phyloP scores from a whole-genome alignment of 2,888 invertebrate species.

The Oxyscelio sp. region DNA sequence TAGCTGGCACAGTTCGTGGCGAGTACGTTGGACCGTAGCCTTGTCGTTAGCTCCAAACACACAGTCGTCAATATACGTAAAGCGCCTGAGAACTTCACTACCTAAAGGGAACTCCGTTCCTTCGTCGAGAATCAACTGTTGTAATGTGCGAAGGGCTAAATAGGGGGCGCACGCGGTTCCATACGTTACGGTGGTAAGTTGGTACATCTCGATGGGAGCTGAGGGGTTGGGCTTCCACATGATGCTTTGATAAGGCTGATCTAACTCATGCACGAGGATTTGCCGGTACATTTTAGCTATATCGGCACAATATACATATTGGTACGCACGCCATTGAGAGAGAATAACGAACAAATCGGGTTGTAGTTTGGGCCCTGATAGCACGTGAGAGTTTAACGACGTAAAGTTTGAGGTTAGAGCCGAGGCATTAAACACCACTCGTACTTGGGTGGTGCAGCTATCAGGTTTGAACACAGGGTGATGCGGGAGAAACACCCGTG shows the following conservation, averaged over 20 bases:
- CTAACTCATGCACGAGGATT: background rate
- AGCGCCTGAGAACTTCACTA: background rate
- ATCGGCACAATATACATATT: conserved; percentile 36
- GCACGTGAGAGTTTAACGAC: conserved; percentile 31
- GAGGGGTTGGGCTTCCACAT: too few relatives aligned
- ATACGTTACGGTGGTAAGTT: background rate
- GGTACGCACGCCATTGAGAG: conserved; percentile 16
- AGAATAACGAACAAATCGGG: conserved; percentile 13
- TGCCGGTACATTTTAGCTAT: conserved; percentile 45
- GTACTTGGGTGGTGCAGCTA: conserved; percentile 17
- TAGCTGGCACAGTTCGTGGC: background rate
- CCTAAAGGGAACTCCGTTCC: background rate
- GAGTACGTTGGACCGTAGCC: background rate
- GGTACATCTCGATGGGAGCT: background rate
- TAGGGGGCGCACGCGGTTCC: conserved; percentile 3
- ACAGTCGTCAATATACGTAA: too few relatives aligned
- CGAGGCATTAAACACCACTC: conserved; percentile 39
- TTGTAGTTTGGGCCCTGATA: conserved; percentile 37
- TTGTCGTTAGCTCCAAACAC: conserved; percentile 45
- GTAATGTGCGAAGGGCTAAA: background rate
- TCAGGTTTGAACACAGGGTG: conserved; percentile 14
- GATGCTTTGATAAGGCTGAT: too few relatives aligned
- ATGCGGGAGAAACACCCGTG: conserved; percentile 22
- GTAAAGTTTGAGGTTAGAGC: conserved; percentile 23
- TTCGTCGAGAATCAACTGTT: conserved; percentile 1